These are phyloP conservation scores for Eudyptes chrysolophus DNA, from an alignment of 2,113 vertebrate species.

Conservation along the genomic window DNA sequence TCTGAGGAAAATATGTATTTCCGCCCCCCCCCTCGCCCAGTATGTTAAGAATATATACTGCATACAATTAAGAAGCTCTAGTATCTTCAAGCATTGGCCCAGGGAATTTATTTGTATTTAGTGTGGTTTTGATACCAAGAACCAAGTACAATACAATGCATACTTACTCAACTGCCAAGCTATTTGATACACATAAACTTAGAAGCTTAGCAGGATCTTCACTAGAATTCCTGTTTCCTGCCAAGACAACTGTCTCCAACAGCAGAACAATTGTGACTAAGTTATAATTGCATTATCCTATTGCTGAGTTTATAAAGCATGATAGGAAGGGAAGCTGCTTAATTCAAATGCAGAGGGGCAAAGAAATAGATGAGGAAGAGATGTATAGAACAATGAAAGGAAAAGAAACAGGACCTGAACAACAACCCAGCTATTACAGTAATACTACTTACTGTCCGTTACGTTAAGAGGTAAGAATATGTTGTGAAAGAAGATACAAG, in stretches of 20 bases:
- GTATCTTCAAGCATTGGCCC: background rate
- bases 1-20: accelerated
- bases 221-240: background rate
- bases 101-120: background rate
- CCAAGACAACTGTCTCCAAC: background rate
- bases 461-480: background rate
- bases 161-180: background rate
- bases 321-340: background rate
- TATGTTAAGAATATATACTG: background rate
- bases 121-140: background rate
- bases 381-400: background rate
- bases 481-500: background rate
- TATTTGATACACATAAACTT: background rate
- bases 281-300: background rate
- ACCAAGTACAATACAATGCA: background rate
- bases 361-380: background rate
- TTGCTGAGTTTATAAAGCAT: background rate
- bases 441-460: background rate
- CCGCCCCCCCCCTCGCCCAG: accelerated
- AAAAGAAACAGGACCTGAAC: background rate
- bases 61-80: background rate
- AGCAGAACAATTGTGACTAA: background rate
- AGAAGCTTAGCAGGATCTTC: background rate
- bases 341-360: background rate
- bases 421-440: background rate